Evolutionary conservation across 2,888 invertebrate genomes (phyloP), one percentile per base, ranked within the genome.

Genomic region (Limnephilus rhombicus): DNA sequence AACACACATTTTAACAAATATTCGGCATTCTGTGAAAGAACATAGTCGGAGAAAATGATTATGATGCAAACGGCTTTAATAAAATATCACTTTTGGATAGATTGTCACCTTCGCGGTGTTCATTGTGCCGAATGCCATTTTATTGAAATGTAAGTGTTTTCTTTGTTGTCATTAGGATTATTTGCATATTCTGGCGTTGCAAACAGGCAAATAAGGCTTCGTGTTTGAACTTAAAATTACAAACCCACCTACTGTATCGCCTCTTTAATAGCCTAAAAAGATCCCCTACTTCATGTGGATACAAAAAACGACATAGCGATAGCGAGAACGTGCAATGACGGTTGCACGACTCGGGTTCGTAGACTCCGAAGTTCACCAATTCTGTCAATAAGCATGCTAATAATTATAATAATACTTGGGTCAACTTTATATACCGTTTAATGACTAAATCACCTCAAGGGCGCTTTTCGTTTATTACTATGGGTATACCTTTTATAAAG

Each of bases 281-380:
- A 68, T 68, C 68, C 24, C n/a, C 18, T 53, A 53, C 53, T 18
- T 18, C 18, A 18, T 53, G 24, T 68, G n/a, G 68, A 9, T 7
- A 24, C 9, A 68, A 68, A 68, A n/a, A 68, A 37, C 37, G 24
- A 4, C 31, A 24, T n/a, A n/a, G n/a, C n/a, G n/a, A 31, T 31
- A 9, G 83, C 24, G 37, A 41, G 37, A 34, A 37, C 37, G 83
- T 24, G 83, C 83, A 83, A 83, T 24, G 37, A 37, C 37, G 15
- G 37, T 34, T 83, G 83, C 83, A 85, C 41, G 85, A 85, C 45
- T 85, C 85, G 7, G 37, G 85, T 85, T 2, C 1, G 45, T 37
- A 41, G 85, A n/a, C 24, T 85, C 85, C 45, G 24, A 41, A 85
- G 85, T 41, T 85, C 24, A 29, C 85, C 45, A 85, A 45, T 86